phyloP scores from a whole-genome alignment of 2,113 vertebrate genomes.

The Calyptommatus sinebrachiatus region DNA sequence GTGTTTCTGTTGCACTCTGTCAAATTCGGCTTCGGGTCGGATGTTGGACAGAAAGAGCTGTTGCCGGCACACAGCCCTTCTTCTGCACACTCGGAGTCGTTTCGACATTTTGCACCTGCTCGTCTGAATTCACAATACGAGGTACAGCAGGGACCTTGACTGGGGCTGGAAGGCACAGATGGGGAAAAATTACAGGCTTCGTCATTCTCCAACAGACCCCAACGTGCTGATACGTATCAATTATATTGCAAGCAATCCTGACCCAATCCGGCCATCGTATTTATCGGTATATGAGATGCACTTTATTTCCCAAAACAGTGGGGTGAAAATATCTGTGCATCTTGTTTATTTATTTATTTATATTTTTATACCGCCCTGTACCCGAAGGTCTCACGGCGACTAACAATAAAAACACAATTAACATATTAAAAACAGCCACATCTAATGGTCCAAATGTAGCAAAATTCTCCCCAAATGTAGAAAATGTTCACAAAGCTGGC shows the following conservation, averaged over 20 bases:
- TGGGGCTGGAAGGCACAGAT: constrained; percentile 76
- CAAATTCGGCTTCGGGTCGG: constrained; percentile 83
- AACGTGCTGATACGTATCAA: too few species aligned
- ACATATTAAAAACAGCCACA: too few species aligned
- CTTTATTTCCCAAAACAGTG: too few species aligned
- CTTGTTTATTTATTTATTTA: too few species aligned
- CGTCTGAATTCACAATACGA: constrained; percentile 74
- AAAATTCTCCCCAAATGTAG: too few species aligned
- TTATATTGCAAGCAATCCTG: not conserved
- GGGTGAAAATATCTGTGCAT: too few species aligned
- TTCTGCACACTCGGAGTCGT: constrained; percentile 85
- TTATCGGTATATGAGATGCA: not conserved
- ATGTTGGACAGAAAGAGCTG: constrained; percentile 82
- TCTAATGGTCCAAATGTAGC: too few species aligned
- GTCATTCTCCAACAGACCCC: not conserved
- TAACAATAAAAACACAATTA: too few species aligned
- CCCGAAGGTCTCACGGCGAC: too few species aligned
- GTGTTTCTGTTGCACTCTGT: constrained; percentile 86
- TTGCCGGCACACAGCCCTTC: constrained; percentile 82
- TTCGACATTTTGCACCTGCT: constrained; percentile 73
- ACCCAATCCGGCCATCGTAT: not conserved
- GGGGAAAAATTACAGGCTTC: not conserved
- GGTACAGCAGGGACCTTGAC: constrained; percentile 93
- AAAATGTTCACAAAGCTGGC: too few species aligned
- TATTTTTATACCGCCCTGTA: too few species aligned